A percentile compares a stretch with the other conserved stretches of the same genome.
Evolutionary conservation across 2,113 vertebrate species (phyloP).

Genomic region (Chascanopsetta lugubris): DNA sequence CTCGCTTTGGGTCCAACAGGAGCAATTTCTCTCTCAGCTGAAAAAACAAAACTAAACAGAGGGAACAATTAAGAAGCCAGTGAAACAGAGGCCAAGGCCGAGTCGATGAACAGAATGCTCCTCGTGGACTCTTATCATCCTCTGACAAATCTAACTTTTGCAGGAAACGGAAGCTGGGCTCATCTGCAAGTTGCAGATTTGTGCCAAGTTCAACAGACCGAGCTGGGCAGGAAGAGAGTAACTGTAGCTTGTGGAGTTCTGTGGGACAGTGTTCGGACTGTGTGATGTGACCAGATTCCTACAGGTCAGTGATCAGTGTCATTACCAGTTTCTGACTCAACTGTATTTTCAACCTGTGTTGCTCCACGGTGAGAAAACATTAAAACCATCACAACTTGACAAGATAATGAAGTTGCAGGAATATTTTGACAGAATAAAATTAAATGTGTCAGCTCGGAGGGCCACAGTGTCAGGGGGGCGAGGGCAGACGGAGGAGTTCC

Average conservation of each 20-base stretch:
- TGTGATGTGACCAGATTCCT: background rate
- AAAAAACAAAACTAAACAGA: slow-evolving; percentile 8
- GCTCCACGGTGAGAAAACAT: slow-evolving; percentile 24
- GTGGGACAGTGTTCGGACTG: too few relatives aligned
- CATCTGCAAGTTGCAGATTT: slow-evolving; percentile 9
- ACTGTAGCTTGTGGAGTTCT: too few relatives aligned
- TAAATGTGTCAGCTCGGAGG: slow-evolving; percentile 26
- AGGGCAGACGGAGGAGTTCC: slow-evolving; percentile 39
- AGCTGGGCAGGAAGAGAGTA: background rate
- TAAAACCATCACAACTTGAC: slow-evolving; percentile 18
- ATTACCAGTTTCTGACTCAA: slow-evolving; percentile 21
- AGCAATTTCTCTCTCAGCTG: slow-evolving; percentile 34
- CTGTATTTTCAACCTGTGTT: slow-evolving; percentile 8
- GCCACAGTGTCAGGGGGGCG: slow-evolving; percentile 19
- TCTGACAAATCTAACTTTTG: slow-evolving; percentile 51
- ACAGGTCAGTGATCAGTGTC: background rate
- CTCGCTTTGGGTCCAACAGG: slow-evolving; percentile 2
- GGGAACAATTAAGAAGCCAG: slow-evolving; percentile 14
- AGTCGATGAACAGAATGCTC: slow-evolving; percentile 13
- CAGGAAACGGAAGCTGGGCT: slow-evolving; percentile 41
- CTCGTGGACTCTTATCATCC: slow-evolving; percentile 24
- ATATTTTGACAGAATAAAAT: slow-evolving; percentile 45
- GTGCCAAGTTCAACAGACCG: slow-evolving; percentile 53
- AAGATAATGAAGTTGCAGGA: slow-evolving; percentile 44
- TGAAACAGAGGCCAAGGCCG: background rate